Evolutionary conservation across 1,140 invertebrate species (phyloP), one percentile per base, ranked within the genome.

Genomic region (Ctenoplectra terminalis): DNA sequence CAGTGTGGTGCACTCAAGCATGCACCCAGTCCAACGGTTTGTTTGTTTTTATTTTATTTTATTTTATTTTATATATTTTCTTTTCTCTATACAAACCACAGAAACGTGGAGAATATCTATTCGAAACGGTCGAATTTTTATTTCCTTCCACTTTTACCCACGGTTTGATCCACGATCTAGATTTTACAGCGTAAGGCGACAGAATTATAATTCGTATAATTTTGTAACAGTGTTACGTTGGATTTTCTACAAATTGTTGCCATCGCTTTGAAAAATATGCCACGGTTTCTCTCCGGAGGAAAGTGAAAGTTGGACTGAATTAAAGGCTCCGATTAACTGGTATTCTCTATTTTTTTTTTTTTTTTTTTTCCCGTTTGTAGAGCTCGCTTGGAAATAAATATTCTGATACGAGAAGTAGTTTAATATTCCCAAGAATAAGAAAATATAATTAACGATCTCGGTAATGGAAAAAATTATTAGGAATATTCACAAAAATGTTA

Each of bases 231-330:
- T 11, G 17, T 20, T 29, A 46, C 40, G n/a, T 71, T 29, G n/a
- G 50, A 40, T 71, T 71, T 71, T 26, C 67, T 71, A 46, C 26
- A 54, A 71, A 71, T 71, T 54, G 23, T 54, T 54, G 20, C 23
- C 1, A 26, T 3, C 8, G 31, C 29, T 71, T 26, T 56, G 48
- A 71, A 71, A 71, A 52, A 71, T 54, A 29, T 54, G 34, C 48
- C 67, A 71, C 50, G n/a, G 48, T 71, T 54, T 71, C 48, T 71
- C 67, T 56, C 31, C n/a, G 29, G 29, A 9, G 67, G 50, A 71
- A 71, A 71, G 67, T 71, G 67, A 71, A 71, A 71, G 67, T 71
- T 37, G 34, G 34, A 71, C 67, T 56, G 67, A 52, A 71, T 71
- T 54, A 54, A 54, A 54, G 48, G 31, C 67, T 37, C 8, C 48